Evolutionary conservation across 2,113 vertebrate genomes (phyloP), one percentile per base, ranked within the genome.

Genomic region (Oncorhynchus mykiss): DNA sequence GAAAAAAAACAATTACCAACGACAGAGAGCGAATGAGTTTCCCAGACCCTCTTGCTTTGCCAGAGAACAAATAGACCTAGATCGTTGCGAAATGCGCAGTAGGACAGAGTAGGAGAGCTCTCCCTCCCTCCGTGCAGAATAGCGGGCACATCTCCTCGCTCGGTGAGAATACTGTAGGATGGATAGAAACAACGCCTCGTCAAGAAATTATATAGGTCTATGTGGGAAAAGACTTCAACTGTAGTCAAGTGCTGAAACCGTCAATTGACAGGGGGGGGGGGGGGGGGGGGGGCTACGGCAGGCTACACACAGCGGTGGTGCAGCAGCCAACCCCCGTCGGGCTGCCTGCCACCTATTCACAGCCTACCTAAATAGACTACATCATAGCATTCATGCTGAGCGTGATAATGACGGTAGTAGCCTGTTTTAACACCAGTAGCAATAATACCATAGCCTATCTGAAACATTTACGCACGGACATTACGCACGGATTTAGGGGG

Each of bases 11-110:
- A 22, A 84, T 86, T 84, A 75, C 76, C 73, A 24, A 83, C 27
- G 80, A 80, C 78, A 77, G 82, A 71, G 85, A 80, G 85, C 77
- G 77, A 51, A 75, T 84, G 80, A 75, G 78, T 84, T 73, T 31
- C 62, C 60, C 39, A 49, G 25, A 18, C 67, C 27, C 57, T 29
- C 24, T 66, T 24, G 54, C 48, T 62, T 12, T 66, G 29, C 49
- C 54, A 24, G 45, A n/a, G 16, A 68, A 68, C 18, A 22, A 20
- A 34, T 34, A n/a, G 34, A 73, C 31, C 64, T 2, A 25, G 31
- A 59, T 12, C 31, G 27, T 45, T 71, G 34, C 22, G 68, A 77
- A 11, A 48, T 62, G 71, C 67, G 67, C 59, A 64, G 64, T 29
- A 66, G 64, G 27, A 66, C 64, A 29, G 25, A 14, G 65, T 14